Evolutionary conservation across 2,888 invertebrate genomes (phyloP).

Genomic region (Pandemis heparana): DNA sequence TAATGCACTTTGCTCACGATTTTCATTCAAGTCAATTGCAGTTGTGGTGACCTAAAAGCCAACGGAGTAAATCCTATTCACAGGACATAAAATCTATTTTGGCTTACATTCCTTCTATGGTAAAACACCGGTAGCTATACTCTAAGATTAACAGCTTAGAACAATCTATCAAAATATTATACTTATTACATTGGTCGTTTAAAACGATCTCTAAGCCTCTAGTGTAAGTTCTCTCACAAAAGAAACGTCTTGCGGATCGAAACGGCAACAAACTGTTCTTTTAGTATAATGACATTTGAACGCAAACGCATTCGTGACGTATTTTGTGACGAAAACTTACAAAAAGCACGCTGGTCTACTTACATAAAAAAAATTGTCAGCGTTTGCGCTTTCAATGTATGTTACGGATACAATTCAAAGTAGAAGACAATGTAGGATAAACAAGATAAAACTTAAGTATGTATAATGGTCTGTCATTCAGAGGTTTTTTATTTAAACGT

Average conservation of each 20-base stretch:
- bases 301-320: too few species aligned
- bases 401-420: too few species aligned
- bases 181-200: conserved; percentile 45
- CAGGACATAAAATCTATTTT: background rate
- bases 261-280: too few species aligned
- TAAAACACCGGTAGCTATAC: conserved; percentile 48
- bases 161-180: conserved; percentile 59
- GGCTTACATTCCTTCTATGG: background rate
- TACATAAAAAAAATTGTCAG: too few species aligned
- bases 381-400: too few species aligned
- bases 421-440: background rate
- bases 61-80: background rate
- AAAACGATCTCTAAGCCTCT: conserved; percentile 37
- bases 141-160: conserved; percentile 48
- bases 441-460: background rate
- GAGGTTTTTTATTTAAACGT: background rate
- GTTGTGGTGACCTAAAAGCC: background rate
- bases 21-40: conserved; percentile 7
- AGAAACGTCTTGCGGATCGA: too few species aligned
- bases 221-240: too few species aligned
- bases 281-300: too few species aligned
- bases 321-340: too few species aligned
- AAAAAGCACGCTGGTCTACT: too few species aligned
- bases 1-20: conserved; percentile 21
- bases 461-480: background rate